phyloP scores from a whole-genome alignment of 2,888 invertebrate species.

The Conomelus anceps region DNA sequence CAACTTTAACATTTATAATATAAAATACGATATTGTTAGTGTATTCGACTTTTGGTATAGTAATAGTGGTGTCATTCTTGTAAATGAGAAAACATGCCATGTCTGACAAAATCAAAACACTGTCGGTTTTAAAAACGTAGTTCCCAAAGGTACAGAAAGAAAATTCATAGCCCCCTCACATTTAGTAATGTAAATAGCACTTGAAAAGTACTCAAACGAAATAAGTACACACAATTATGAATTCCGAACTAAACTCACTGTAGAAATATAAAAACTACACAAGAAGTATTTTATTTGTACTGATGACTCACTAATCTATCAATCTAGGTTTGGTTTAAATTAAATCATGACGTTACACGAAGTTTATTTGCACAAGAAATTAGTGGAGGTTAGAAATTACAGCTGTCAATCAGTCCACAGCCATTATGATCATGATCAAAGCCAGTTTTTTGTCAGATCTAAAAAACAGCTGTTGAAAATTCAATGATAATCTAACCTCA shows the following conservation, averaged over 20 bases:
- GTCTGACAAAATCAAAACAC: conserved; percentile 32
- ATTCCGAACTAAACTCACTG: background rate
- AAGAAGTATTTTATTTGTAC: background rate
- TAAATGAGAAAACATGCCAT: conserved; percentile 72
- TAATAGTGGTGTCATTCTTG: conserved; percentile 57
- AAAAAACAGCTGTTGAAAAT: background rate
- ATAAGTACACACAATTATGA: background rate
- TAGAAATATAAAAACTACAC: background rate
- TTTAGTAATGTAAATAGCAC: background rate
- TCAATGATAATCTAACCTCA: background rate
- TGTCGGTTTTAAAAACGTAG: too few species aligned
- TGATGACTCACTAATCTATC: background rate
- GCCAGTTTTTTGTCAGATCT: background rate
- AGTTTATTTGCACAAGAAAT: background rate
- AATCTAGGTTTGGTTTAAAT: background rate
- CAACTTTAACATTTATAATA: conserved; percentile 61
- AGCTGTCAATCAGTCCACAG: background rate
- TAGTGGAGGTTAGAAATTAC: background rate
- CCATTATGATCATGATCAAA: background rate
- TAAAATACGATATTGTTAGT: conserved; percentile 63
- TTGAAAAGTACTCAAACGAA: background rate
- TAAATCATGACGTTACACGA: background rate
- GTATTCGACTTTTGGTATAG: conserved; percentile 58
- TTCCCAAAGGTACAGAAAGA: background rate
- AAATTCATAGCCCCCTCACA: background rate